Percentiles rank a stretch among this genome's conserved stretches.
These are phyloP conservation scores for Champsocephalus esox DNA, from an alignment of 2,797 vertebrate species.

Conservation along the genomic window DNA sequence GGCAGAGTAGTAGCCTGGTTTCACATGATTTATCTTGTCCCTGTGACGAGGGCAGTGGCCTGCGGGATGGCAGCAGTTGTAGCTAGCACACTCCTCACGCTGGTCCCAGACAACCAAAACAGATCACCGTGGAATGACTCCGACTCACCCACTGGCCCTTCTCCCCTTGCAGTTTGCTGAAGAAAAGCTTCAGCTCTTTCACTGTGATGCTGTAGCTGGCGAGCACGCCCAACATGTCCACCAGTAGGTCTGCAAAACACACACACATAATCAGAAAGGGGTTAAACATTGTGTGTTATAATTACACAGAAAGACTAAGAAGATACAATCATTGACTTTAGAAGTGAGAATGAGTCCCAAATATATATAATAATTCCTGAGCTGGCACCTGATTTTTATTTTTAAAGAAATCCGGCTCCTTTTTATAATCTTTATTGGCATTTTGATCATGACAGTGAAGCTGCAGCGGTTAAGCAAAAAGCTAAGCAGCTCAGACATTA, in stretches of 20 bases:
- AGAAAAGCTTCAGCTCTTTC: constrained; percentile 97
- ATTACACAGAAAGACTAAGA: background rate
- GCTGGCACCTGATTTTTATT: background rate
- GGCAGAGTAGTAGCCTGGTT: constrained; percentile 20
- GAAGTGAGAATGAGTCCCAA: background rate
- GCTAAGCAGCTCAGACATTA: background rate
- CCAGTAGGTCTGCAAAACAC: constrained; percentile 90
- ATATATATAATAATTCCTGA: no score
- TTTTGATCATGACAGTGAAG: constrained; percentile 1
- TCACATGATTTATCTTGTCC: constrained; percentile 50
- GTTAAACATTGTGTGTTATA: constrained; percentile 6
- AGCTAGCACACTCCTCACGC: constrained; percentile 68
- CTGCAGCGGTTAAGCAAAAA: background rate
- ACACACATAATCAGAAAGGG: background rate
- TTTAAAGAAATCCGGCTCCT: no score
- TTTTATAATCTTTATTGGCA: background rate
- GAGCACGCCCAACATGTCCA: constrained; percentile 97
- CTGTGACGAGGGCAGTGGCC: constrained; percentile 37
- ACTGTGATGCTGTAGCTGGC: constrained; percentile 98
- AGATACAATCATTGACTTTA: background rate
- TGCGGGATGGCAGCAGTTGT: constrained; percentile 48
- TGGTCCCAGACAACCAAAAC: constrained; percentile 60
- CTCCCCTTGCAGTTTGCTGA: constrained; percentile 97
- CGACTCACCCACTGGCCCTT: constrained; percentile 94
- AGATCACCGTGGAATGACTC: constrained; percentile 46